These are phyloP conservation scores for Forbesichthys agassizii DNA, from an alignment of 2,113 vertebrate species.

Conservation along the genomic window DNA sequence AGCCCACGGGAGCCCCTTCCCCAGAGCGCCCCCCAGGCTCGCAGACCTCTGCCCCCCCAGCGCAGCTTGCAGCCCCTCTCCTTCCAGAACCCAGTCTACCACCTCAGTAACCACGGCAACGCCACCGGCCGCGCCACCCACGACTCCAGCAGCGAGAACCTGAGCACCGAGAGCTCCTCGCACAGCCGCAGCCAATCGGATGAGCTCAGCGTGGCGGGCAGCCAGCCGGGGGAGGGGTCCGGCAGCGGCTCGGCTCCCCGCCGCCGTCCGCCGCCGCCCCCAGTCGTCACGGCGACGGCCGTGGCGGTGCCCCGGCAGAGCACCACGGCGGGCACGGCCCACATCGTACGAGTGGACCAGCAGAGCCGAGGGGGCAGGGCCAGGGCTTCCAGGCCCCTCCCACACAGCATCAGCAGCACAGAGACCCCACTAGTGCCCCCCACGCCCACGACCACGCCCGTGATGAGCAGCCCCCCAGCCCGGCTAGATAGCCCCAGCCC, in stretches of 20 bases:
- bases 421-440: constrained; percentile 62
- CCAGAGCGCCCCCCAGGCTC: constrained; percentile 90
- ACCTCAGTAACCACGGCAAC: constrained; percentile 82
- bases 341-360: constrained; percentile 86
- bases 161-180: constrained; percentile 89
- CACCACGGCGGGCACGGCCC: constrained; percentile 82
- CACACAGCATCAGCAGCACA: constrained; percentile 83
- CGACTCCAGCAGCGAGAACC: constrained; percentile 92
- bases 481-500: background rate
- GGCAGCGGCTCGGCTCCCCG: constrained; percentile 60
- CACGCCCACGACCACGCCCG: constrained; percentile 53
- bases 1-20: constrained; percentile 81
- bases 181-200: constrained; percentile 89
- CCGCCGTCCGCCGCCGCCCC: constrained; percentile 32
- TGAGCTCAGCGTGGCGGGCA: constrained; percentile 66
- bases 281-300: constrained; percentile 62
- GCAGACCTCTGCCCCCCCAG: constrained; percentile 84
- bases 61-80: constrained; percentile 89
- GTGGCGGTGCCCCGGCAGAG: constrained; percentile 85
- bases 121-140: constrained; percentile 44
- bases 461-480: constrained; percentile 74
- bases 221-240: constrained; percentile 75
- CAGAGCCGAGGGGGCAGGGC: constrained; percentile 73
- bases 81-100: constrained; percentile 96
- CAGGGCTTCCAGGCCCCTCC: constrained; percentile 74